Evolutionary conservation across 1,140 invertebrate genomes (phyloP).

Genomic region (Eurosta solidaginis): DNA sequence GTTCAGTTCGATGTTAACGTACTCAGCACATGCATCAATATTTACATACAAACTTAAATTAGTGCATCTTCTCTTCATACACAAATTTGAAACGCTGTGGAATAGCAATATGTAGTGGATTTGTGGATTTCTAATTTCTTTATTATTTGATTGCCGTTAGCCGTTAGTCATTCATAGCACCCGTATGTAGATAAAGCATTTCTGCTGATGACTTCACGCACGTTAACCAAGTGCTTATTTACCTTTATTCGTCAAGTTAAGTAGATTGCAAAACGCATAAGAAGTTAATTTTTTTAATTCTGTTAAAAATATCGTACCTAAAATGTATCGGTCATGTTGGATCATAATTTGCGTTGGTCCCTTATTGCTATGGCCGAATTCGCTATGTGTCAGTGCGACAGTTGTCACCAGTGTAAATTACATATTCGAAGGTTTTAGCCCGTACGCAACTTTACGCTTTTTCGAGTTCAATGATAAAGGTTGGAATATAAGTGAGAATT

Average conservation of each 20-base stretch:
- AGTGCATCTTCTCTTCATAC: too few relatives aligned
- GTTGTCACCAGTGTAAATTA: slow-evolving; percentile 37
- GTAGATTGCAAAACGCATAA: too few relatives aligned
- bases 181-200: too few relatives aligned
- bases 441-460: slow-evolving; percentile 35
- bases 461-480: slow-evolving; percentile 40
- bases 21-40: neutral
- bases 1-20: neutral
- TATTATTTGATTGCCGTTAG: too few relatives aligned
- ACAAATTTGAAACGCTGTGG: too few relatives aligned
- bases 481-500: slow-evolving; percentile 38
- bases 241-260: too few relatives aligned
- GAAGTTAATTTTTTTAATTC: neutral
- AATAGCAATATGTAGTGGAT: too few relatives aligned
- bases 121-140: too few relatives aligned
- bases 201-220: too few relatives aligned
- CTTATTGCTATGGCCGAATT: neutral
- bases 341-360: neutral
- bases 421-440: slow-evolving; percentile 37
- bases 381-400: neutral
- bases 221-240: too few relatives aligned
- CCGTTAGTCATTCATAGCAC: too few relatives aligned
- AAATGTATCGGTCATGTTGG: neutral
- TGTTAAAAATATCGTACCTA: neutral
- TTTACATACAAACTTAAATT: too few relatives aligned